Conservation (phyloP, 2,797 vertebrate species). For the Odontamblyopus lacepedii region DNA sequence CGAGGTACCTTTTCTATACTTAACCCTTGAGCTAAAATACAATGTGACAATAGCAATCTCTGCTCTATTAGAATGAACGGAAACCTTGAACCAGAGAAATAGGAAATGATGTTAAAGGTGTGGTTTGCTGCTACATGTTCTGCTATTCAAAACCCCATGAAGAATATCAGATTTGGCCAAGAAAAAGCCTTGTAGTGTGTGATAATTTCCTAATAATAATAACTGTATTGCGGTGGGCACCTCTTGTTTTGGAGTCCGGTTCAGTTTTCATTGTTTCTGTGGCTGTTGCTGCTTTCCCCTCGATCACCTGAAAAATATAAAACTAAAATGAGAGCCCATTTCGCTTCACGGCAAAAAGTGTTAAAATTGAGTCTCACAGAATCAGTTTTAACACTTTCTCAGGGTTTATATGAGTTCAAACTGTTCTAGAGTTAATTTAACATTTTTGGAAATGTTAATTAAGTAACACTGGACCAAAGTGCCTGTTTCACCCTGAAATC, state of each 20-base stretch:
- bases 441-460: no score
- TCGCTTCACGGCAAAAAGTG: no score
- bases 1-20: not conserved
- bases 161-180: not conserved
- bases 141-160: not conserved
- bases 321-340: not conserved
- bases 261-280: constrained; percentile 89
- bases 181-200: not conserved
- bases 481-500: no score
- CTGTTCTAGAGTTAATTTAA: no score
- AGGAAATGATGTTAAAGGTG: constrained; percentile 31
- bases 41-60: constrained; percentile 23
- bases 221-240: constrained; percentile 67
- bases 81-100: constrained; percentile 19
- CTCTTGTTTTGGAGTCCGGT: constrained; percentile 87
- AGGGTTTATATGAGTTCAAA: no score
- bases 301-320: constrained; percentile 58
- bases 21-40: not conserved
- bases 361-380: no score
- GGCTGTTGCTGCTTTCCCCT: constrained; percentile 83
- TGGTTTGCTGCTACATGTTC: not conserved
- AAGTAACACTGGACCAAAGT: no score
- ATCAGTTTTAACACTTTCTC: no score
- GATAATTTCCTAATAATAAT: not conserved
- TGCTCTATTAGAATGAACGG: constrained; percentile 27